Base-by-base conservation (phyloP, 2,113 vertebrate species). In the Cathartes aura region DNA sequence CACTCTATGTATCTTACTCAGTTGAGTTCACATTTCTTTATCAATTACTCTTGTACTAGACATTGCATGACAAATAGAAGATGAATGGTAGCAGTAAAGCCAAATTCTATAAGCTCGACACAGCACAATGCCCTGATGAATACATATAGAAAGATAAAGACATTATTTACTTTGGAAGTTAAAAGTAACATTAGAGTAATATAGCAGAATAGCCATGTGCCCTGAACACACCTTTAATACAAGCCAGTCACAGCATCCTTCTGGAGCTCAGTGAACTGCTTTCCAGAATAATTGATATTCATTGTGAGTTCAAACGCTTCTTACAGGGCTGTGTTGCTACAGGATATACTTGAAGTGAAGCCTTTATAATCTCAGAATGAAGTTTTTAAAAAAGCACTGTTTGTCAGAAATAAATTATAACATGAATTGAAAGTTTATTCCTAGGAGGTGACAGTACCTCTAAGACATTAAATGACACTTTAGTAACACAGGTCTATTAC, bases 1-100 rank as follows among this genome's bases (percentile, higher is more conserved):
- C 79, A 92, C 82, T 95, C 90, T 45, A 88, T 96, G 70, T 66
- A 90, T 97, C 93, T 93, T 83, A 62, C 42, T 95, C 90, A 94
- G 62, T 53, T 81, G 78, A 82, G 63, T 92, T 95, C 82, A 78
- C 84, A 73, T 50, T 88, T 95, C 84, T 95, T 90, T 94, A 94
- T 96, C 93, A 88, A 94, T 93, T 94, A 94, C 71, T 62, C n/a
- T 76, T 81, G 63, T 80, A 62, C 32, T 48, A 97, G 92, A 82
- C 74, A 70, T 76, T 64, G 30, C 82, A 52, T 90, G 93, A 91
- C 85, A 95, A 85, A 59, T 10, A 26, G 58, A 95, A 88, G 79
- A 97, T 80, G 53, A 90, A 97, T 97, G 74, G 58, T 88, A 91
- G 48, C 21, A 75, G n/a, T 87, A 72, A 94, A 90, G 67, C 8